Evolutionary conservation across 1,140 invertebrate genomes (phyloP).

Genomic region (Drusus annulatus): DNA sequence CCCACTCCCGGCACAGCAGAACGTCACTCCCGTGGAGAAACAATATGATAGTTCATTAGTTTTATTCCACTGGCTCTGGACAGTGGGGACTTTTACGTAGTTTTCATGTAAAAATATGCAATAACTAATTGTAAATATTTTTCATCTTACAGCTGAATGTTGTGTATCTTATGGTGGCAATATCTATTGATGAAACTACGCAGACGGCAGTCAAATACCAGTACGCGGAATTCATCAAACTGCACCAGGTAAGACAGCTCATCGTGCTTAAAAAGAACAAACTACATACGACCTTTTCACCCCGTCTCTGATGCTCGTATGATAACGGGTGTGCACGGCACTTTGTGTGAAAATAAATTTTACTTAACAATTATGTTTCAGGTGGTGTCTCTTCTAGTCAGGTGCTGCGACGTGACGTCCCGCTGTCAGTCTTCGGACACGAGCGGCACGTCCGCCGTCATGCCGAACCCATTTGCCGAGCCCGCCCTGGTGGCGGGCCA

Average conservation of each 20-base stretch:
- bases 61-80: not conserved
- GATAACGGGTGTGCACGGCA: too few relatives aligned
- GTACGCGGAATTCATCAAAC: conserved; percentile 94
- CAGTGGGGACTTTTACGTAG: not conserved
- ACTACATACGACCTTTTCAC: too few relatives aligned
- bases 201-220: conserved; percentile 96
- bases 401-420: conserved; percentile 92
- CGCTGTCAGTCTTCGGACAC: conserved; percentile 83
- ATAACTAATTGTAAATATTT: conserved; percentile 32
- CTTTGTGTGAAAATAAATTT: too few relatives aligned
- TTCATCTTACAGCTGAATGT: conserved; percentile 81
- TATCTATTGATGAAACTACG: conserved; percentile 94
- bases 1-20: too few relatives aligned
- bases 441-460: conserved; percentile 71
- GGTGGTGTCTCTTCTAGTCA: conserved; percentile 91
- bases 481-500: conserved; percentile 80
- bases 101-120: not conserved
- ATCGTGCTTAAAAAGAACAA: too few relatives aligned
- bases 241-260: conserved; percentile 85
- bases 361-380: conserved; percentile 47
- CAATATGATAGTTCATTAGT: not conserved
- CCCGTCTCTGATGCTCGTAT: too few relatives aligned
- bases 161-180: conserved; percentile 89
- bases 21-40: too few relatives aligned
- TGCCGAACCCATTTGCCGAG: conserved; percentile 90